Base-by-base conservation (phyloP, 2,113 vertebrate genomes). In the Corythornis vintsioides region DNA sequence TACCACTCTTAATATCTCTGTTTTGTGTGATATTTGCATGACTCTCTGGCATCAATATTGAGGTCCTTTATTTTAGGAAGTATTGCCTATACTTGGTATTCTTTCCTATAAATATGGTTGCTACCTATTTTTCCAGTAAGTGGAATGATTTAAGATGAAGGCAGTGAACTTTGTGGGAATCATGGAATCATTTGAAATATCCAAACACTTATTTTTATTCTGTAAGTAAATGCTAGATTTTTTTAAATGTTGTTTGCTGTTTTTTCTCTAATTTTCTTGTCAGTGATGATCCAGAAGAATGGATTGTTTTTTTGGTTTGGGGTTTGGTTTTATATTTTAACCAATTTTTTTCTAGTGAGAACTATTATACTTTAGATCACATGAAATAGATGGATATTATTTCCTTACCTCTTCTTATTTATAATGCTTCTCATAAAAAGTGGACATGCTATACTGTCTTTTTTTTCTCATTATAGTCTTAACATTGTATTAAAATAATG, bases 401-500 rank as follows among this genome's bases (percentile, higher is more conserved):
- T 91, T 85, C 17, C 25, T 61, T 92, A 48, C 15, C 48, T 47
- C 33, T 28, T 92, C n/a, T 94, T 94, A 87, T 86, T 75, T 94
- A 28, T 88, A 95, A 84, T 11, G 9, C 3, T 9, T 84, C 24
- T 94, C 38, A 88, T 47, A 64, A 95, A 82, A 91, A 94, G 93
- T 84, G 42, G 92, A 86, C 33, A 63, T 35, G 12, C 24, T 84
- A 59, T 78, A 29, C 14, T 33, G 73, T 93, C 38, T 38, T 94
- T 88, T 88, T 93, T 42, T 89, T 92, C 67, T 94, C 69, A 92
- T 94, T 91, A 73, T 13, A 29, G 3, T 92, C 50, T 42, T 87
- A 73, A 74, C 40, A 70, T 63, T 95, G 26, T 91, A 89, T 80
- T 72, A 83, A 96, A 96, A 96, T 88, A 96, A 95, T 76, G 24